Evolutionary conservation across 2,888 invertebrate species (phyloP), one percentile per base, ranked within the genome.

Genomic region (Oasisia sp.): DNA sequence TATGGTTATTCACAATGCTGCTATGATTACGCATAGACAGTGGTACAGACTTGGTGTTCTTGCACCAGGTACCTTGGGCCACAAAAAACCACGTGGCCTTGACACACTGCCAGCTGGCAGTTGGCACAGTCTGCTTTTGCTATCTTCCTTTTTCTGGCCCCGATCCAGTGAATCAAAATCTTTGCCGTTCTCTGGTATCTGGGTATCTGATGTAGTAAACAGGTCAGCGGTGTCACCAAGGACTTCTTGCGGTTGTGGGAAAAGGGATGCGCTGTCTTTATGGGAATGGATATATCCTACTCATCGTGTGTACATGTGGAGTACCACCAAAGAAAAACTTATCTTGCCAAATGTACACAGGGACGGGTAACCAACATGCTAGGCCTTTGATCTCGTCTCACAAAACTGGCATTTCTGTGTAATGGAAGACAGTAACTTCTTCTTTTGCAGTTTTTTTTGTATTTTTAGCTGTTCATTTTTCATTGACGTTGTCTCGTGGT

Each of bases 91-190:
- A n/a, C 27, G 74, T 74, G n/a, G 74, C 74, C 74, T 74, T 74
- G 74, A 74, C 74, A 74, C 74, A 74, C 27, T 74, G 74, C 74
- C 74, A 19, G 74, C 74, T 74, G 74, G 74, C 74, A 74, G 74
- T 74, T 74, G 74, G 74, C 74, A 74, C 74, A 50, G 74, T 74
- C 74, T 74, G 5, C 5, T 19, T 19, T 74, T 74, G 74, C 74
- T 74, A 74, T 74, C 74, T 74, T 74, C 74, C 58, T n/a, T 74
- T 74, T 74, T 74, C 74, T 74, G 74, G 74, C 74, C 74, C n/a
- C 27, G 27, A 74, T 74, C 74, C 74, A 74, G 27, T 74, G 74
- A 74, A 74, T 27, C 74, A 5, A 50, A 50, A 74, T 74, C 74
- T 74, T 74, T n/a, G 74, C 74, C 27, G 74, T 74, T 19, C 74